Percentiles rank a stretch among this genome's conserved stretches.
Conservation (phyloP, 1,140 invertebrate species). For the Magallana gigas region DNA sequence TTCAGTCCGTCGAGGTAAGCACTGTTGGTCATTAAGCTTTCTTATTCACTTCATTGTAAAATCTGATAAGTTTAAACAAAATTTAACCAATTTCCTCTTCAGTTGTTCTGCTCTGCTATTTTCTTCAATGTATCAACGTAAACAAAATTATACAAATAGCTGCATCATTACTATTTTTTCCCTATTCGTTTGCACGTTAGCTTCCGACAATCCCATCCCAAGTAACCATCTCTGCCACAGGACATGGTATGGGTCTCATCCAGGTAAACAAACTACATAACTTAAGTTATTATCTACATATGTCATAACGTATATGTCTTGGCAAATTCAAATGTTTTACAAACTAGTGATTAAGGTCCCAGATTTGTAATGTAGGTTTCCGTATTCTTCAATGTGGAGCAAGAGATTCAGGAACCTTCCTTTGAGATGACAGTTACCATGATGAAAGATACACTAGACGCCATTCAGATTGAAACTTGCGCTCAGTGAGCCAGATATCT, state of each 20-base stretch:
- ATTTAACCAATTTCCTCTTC: too few relatives aligned
- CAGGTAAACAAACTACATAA: constrained; percentile 80
- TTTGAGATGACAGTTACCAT: constrained; percentile 92
- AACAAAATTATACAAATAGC: too few relatives aligned
- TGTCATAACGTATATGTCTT: too few relatives aligned
- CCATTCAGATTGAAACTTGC: constrained; percentile 92
- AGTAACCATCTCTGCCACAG: constrained; percentile 85
- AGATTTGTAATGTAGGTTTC: constrained; percentile 80
- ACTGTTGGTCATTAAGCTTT: too few relatives aligned
- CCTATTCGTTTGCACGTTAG: constrained; percentile 65
- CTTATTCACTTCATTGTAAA: too few relatives aligned
- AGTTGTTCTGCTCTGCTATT: too few relatives aligned
- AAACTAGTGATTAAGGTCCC: not conserved
- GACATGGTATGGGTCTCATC: constrained; percentile 90
- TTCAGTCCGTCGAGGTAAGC: constrained; percentile 73
- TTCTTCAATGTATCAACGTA: too few relatives aligned
- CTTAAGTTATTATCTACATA: too few relatives aligned
- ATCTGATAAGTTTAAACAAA: too few relatives aligned
- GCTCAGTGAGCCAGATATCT: constrained; percentile 68
- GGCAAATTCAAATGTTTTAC: not conserved
- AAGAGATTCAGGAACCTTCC: constrained; percentile 92
- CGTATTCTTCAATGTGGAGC: constrained; percentile 91
- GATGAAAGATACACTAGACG: constrained; percentile 89
- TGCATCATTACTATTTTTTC: too few relatives aligned
- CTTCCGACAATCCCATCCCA: constrained; percentile 80